Conservation (phyloP, 2,113 vertebrate genomes). For the Tympanuchus pallidicinctus region DNA sequence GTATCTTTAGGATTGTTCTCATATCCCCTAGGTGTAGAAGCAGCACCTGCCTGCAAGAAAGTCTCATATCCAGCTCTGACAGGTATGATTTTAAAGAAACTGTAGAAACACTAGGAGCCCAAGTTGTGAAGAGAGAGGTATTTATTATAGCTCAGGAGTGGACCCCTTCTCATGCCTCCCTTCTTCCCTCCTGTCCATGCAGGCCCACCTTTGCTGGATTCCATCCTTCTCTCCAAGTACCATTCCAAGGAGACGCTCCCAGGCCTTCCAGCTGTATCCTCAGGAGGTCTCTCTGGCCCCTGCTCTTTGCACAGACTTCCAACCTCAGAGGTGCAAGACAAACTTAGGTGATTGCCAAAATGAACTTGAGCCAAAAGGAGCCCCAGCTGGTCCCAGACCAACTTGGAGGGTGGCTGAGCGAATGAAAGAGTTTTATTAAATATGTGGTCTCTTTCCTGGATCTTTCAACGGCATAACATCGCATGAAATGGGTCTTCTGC, state of each 20-base stretch:
- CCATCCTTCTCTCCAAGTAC: background rate
- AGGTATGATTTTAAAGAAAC: background rate
- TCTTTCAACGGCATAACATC: background rate
- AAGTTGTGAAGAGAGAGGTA: background rate
- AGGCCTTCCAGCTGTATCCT: background rate
- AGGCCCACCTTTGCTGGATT: background rate
- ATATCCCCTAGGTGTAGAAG: background rate
- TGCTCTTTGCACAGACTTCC: background rate
- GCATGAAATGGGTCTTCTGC: background rate
- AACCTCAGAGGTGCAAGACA: fast-evolving
- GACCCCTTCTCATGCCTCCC: fast-evolving
- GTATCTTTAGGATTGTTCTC: background rate
- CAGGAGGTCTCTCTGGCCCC: background rate
- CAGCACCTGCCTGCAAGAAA: background rate
- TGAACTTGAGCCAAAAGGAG: background rate
- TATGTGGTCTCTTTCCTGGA: background rate
- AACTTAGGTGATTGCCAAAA: background rate
- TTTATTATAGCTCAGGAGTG: background rate
- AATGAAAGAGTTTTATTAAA: background rate
- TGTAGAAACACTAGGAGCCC: background rate
- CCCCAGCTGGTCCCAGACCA: background rate
- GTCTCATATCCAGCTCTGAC: background rate
- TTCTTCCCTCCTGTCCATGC: background rate
- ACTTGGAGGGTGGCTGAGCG: background rate
- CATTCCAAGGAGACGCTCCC: background rate